Conservation (phyloP, 2,113 vertebrate species). For the Gavialis gangeticus region DNA sequence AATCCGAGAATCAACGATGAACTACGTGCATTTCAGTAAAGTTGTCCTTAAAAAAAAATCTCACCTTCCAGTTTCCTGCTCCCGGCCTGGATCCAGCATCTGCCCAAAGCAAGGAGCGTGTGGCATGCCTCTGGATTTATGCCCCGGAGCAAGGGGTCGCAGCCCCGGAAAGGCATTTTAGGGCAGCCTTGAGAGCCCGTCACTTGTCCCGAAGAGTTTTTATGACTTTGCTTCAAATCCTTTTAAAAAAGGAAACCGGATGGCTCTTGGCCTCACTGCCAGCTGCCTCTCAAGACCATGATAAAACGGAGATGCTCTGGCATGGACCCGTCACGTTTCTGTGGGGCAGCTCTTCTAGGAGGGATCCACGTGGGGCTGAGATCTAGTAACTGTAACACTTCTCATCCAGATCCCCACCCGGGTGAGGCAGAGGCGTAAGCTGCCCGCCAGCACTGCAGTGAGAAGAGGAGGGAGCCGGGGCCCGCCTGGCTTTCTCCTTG, state of each 20-base stretch:
- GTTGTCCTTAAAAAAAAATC: no score
- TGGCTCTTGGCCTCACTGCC: no score
- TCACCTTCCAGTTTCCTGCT: neutral
- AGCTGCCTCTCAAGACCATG: conserved; percentile 51
- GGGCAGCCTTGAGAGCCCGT: conserved; percentile 38
- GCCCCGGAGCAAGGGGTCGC: neutral
- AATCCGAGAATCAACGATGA: no score
- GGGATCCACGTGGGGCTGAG: neutral
- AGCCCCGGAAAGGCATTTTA: neutral
- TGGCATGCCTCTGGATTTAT: neutral
- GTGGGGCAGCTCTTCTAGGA: neutral
- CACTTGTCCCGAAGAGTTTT: conserved; percentile 41
- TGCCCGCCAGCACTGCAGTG: neutral
- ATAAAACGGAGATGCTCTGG: conserved; percentile 71
- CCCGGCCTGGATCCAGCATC: neutral
- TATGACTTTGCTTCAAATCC: neutral
- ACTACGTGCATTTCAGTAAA: no score
- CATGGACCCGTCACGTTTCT: conserved; percentile 59
- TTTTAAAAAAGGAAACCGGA: conserved; percentile 61
- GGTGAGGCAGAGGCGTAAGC: neutral
- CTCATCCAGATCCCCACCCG: neutral
- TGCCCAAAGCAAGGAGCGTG: neutral
- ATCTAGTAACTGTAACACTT: neutral
- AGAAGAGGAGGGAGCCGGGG: neutral
- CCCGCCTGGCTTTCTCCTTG: no score